Conservation (phyloP, 2,888 invertebrate genomes). For the Rutpela maculata region DNA sequence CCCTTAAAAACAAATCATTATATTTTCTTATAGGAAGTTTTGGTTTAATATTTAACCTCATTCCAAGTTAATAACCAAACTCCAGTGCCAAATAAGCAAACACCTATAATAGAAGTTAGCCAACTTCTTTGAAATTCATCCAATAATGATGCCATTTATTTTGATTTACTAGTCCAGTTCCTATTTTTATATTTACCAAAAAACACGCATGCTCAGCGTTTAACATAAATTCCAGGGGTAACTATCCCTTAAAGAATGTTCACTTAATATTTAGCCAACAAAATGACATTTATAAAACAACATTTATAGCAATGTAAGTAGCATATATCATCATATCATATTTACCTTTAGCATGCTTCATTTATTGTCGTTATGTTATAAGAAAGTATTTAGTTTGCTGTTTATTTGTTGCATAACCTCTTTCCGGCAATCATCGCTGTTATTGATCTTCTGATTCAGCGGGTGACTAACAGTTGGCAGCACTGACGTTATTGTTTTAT, state of each 20-base stretch:
- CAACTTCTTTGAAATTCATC: slow-evolving; percentile 83
- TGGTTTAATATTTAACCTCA: slow-evolving; percentile 78
- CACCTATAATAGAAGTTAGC: slow-evolving; percentile 83
- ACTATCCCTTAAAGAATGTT: slow-evolving; percentile 18
- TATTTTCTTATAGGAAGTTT: not conserved
- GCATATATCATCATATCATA: not conserved
- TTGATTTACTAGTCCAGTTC: slow-evolving; percentile 12
- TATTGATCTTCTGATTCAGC: slow-evolving; percentile 22
- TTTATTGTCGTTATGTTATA: not conserved
- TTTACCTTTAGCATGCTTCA: slow-evolving; percentile 17
- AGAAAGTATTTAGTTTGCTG: not conserved
- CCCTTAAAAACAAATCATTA: slow-evolving; percentile 75
- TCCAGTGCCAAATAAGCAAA: slow-evolving; percentile 80
- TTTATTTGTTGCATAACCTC: slow-evolving; percentile 32
- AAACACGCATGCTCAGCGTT: slow-evolving; percentile 61
- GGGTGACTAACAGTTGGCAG: not conserved
- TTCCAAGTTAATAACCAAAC: slow-evolving; percentile 88
- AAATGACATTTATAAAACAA: slow-evolving; percentile 28
- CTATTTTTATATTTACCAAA: slow-evolving; percentile 42
- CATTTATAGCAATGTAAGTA: slow-evolving; percentile 28
- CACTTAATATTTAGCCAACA: slow-evolving; percentile 23
- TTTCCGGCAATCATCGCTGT: not conserved
- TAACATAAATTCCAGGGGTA: slow-evolving; percentile 56
- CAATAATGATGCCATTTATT: slow-evolving; percentile 60
- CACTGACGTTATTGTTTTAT: not conserved